Evolutionary conservation across 2,797 vertebrate species (phyloP).

Genomic region (Enteromius trimaculatus): DNA sequence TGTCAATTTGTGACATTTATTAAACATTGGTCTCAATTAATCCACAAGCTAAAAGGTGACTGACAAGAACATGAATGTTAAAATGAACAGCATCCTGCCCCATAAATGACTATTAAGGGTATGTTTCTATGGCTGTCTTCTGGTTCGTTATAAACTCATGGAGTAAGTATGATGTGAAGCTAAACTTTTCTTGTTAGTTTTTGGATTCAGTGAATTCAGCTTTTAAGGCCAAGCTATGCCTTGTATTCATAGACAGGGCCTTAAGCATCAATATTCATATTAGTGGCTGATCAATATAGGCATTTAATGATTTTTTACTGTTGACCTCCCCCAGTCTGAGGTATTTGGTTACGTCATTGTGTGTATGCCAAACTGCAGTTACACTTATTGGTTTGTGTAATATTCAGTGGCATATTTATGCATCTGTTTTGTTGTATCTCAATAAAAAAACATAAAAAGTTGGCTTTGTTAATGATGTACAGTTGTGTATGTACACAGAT

Average conservation of each 20-base stretch:
- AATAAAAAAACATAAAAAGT: constrained; percentile 1
- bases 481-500: background rate
- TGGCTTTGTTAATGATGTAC: background rate
- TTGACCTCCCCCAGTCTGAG: background rate
- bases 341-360: background rate
- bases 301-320: background rate
- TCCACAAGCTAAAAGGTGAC: background rate
- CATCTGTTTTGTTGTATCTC: background rate
- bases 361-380: background rate
- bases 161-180: background rate
- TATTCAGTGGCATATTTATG: background rate
- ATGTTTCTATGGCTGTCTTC: background rate
- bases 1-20: background rate
- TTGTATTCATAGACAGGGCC: background rate
- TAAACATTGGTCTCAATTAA: background rate
- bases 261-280: background rate
- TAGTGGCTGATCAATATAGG: background rate
- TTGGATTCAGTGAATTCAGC: background rate
- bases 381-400: background rate
- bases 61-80: background rate
- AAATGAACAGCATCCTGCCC: background rate
- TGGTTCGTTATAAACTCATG: background rate
- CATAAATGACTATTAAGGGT: background rate
- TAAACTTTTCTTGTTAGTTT: background rate
- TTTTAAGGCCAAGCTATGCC: background rate